Conservation (phyloP, 2,888 invertebrate species). For the Deilephila porcellus region DNA sequence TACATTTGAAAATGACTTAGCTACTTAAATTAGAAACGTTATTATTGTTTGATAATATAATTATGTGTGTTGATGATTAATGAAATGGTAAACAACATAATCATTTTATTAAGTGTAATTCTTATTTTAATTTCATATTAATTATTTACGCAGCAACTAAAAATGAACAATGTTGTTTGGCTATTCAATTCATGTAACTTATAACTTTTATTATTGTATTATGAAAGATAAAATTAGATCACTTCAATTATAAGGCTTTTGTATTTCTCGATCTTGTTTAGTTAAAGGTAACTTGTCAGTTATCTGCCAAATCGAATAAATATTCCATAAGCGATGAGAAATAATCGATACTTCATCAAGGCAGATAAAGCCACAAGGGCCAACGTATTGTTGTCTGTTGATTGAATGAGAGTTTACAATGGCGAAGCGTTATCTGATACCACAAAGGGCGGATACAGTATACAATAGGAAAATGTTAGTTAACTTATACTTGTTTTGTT, state of each 20-base stretch:
- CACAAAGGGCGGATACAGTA: conserved; percentile 7
- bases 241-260: too few species aligned
- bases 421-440: conserved; percentile 6
- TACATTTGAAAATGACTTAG: too few species aligned
- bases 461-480: background rate
- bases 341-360: conserved; percentile 2
- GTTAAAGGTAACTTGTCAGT: background rate
- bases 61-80: too few species aligned
- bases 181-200: background rate
- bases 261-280: background rate
- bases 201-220: background rate
- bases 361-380: conserved; percentile 10
- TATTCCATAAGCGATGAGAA: background rate
- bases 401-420: background rate
- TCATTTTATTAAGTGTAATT: too few species aligned
- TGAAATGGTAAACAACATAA: too few species aligned
- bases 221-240: too few species aligned
- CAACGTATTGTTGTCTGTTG: conserved; percentile 9
- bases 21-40: too few species aligned
- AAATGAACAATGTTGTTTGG: too few species aligned
- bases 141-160: too few species aligned
- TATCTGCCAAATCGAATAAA: background rate
- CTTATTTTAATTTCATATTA: too few species aligned
- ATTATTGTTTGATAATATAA: too few species aligned
- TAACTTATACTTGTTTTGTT: too few species aligned